Percentiles rank a stretch among this genome's conserved stretches.
phyloP scores from a whole-genome alignment of 2,888 invertebrate genomes.

The Slavum lentiscoides region DNA sequence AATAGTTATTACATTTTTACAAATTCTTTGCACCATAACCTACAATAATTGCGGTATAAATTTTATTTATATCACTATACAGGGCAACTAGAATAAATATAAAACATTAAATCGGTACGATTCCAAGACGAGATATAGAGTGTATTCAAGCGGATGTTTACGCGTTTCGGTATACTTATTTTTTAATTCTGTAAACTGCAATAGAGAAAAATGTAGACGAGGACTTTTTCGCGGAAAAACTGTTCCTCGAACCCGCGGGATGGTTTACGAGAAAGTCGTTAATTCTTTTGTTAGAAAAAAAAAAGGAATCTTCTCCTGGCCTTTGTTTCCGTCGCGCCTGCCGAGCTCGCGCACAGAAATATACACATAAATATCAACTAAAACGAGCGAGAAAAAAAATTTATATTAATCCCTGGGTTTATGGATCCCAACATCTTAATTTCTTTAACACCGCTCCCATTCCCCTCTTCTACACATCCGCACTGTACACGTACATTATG shows the following conservation, averaged over 20 bases:
- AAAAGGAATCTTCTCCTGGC: neutral
- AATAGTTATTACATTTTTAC: too few relatives aligned
- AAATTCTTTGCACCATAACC: too few relatives aligned
- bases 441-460: slow-evolving; percentile 22
- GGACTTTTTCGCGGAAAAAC: too few relatives aligned
- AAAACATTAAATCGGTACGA: too few relatives aligned
- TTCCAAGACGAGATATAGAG: too few relatives aligned
- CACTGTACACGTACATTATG: neutral
- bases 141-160: too few relatives aligned
- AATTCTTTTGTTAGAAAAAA: slow-evolving; percentile 33
- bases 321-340: slow-evolving; percentile 29
- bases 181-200: too few relatives aligned
- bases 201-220: too few relatives aligned
- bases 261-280: slow-evolving; percentile 10
- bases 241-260: neutral
- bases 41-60: too few relatives aligned
- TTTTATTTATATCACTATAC: too few relatives aligned
- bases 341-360: slow-evolving; percentile 10
- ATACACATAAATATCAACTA: slow-evolving; percentile 42
- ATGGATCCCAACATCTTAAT: slow-evolving; percentile 46
- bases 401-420: slow-evolving; percentile 43
- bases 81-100: too few relatives aligned
- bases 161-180: too few relatives aligned
- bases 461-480: neutral
- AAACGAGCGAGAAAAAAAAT: slow-evolving; percentile 9